These are phyloP conservation scores for Lithophane semibrunnea DNA, from an alignment of 2,888 invertebrate genomes.

Conservation along the genomic window DNA sequence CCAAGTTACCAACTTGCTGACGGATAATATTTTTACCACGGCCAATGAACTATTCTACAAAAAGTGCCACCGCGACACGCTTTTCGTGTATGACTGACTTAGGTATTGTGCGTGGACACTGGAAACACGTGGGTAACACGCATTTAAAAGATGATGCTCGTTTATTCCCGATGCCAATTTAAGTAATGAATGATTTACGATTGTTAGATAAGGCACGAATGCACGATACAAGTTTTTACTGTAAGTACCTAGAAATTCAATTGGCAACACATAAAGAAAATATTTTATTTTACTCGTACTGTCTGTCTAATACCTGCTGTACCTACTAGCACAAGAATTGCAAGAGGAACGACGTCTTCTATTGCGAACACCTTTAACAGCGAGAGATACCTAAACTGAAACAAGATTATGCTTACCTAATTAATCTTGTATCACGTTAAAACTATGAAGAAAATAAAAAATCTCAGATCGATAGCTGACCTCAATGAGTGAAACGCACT, in stretches of 20 bases:
- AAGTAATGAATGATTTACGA: slow-evolving; percentile 32
- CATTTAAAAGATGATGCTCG: slow-evolving; percentile 18
- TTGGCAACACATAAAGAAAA: not conserved
- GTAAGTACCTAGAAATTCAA: not conserved
- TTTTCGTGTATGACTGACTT: not conserved
- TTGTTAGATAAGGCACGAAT: slow-evolving; percentile 24
- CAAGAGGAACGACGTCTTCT: not conserved
- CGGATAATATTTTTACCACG: not conserved
- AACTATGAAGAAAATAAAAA: slow-evolving; percentile 1
- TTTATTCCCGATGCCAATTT: slow-evolving; percentile 10
- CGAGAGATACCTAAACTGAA: too few relatives aligned
- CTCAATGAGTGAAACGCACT: too few relatives aligned
- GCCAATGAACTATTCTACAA: not conserved
- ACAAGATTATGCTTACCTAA: not conserved
- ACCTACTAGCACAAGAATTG: not conserved
- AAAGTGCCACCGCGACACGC: not conserved
- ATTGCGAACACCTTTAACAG: not conserved
- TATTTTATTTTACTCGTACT: not conserved
- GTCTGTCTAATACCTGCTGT: not conserved
- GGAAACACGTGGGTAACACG: slow-evolving; percentile 36
- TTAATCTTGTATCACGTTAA: not conserved
- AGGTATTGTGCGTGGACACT: not conserved
- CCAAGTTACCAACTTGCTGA: not conserved
- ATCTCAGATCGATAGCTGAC: not conserved
- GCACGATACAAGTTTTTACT: not conserved